A percentile compares a stretch with the other conserved stretches of the same genome.
Conservation (phyloP, 2,888 invertebrate genomes). For the Allolobophora icterica region DNA sequence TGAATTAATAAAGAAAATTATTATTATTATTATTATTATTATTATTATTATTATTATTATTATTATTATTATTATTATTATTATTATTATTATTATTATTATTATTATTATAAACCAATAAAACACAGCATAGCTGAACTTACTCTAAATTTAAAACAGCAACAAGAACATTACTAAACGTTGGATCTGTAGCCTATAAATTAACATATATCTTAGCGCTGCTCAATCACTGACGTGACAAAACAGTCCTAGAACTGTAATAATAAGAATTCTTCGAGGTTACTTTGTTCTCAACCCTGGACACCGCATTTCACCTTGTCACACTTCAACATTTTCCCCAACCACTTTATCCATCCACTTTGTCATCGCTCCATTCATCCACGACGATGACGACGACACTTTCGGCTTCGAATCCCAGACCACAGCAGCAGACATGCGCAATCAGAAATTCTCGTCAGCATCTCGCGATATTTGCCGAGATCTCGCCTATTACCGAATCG, state of each 20-base stretch:
- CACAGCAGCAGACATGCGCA: background rate
- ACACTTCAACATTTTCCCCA: background rate
- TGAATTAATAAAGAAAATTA: too few species aligned
- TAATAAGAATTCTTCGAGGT: background rate
- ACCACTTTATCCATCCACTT: background rate
- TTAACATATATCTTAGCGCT: background rate
- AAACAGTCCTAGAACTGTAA: background rate
- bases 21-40: too few species aligned
- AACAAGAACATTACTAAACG: too few species aligned
- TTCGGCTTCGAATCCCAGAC: background rate
- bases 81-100: too few species aligned
- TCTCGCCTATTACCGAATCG: slow-evolving; percentile 7
- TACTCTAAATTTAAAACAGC: too few species aligned
- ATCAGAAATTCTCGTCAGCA: background rate
- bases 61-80: too few species aligned
- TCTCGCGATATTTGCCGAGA: background rate
- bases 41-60: too few species aligned
- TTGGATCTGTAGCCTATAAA: too few species aligned
- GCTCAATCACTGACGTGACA: background rate
- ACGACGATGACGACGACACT: background rate
- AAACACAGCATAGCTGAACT: too few species aligned
- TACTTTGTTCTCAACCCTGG: background rate
- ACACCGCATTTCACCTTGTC: slow-evolving; percentile 10
- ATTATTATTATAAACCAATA: too few species aligned
- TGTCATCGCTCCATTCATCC: background rate